These are phyloP conservation scores for Stomatorhinus ivindoensis DNA, from an alignment of 2,113 vertebrate genomes.

Conservation along the genomic window DNA sequence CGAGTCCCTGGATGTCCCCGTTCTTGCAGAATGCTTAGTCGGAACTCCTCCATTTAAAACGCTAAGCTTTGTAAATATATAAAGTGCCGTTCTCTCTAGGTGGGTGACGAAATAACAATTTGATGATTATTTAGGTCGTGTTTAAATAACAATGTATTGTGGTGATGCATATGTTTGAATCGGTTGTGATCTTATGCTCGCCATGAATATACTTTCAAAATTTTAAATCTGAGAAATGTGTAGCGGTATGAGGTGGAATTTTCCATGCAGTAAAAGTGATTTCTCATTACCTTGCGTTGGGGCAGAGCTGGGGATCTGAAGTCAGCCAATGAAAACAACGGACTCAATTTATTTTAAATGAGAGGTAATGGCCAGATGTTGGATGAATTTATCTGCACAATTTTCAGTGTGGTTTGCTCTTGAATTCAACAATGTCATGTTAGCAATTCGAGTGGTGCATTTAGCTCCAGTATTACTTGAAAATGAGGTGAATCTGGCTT, in stretches of 20 bases:
- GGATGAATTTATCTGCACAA: constrained; percentile 50
- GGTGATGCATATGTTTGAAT: not conserved
- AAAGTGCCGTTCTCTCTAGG: not conserved
- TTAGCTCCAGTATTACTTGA: constrained; percentile 28
- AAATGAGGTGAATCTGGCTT: constrained; percentile 31
- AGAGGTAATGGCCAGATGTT: constrained; percentile 62
- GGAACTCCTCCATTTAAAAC: not conserved
- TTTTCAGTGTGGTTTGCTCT: constrained; percentile 37
- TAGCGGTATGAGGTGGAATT: constrained; percentile 39
- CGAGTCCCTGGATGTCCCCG: not conserved
- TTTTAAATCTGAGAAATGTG: constrained; percentile 19
- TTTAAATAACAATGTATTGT: not conserved
- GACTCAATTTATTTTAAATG: constrained; percentile 42
- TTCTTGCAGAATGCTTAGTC: not conserved
- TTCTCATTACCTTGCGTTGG: constrained; percentile 32
- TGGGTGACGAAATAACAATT: not conserved
- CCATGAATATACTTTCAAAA: not conserved
- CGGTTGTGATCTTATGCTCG: not conserved
- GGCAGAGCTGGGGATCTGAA: not conserved
- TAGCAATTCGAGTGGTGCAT: constrained; percentile 32
- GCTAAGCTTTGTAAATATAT: not conserved
- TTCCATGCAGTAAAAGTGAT: constrained; percentile 42
- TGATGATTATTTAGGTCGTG: not conserved
- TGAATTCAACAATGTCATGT: constrained; percentile 38
- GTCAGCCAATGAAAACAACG: constrained; percentile 39